Conservation (phyloP, 2,797 vertebrate genomes). For the Tokudaia muenninki region DNA sequence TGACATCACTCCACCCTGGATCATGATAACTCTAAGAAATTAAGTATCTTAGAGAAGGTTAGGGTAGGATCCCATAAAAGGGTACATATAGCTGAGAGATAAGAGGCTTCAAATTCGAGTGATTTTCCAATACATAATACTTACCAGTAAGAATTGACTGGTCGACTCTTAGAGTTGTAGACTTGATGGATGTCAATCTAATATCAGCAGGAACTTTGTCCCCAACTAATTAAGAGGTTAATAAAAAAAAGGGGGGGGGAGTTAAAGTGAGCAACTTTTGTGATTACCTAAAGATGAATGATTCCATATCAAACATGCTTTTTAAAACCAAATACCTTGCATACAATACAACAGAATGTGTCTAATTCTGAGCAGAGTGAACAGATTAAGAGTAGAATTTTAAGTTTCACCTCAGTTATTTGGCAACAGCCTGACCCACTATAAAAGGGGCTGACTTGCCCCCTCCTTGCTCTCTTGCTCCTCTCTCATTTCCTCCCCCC, state of each 20-base stretch:
- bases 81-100: not conserved
- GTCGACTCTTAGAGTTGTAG: slow-evolving; percentile 97
- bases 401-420: no score
- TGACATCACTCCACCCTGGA: slow-evolving; percentile 47
- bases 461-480: no score
- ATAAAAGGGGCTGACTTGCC: no score
- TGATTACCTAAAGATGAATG: not conserved
- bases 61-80: not conserved
- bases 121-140: not conserved
- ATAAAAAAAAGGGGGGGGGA: not conserved
- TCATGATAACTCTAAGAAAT: slow-evolving; percentile 18
- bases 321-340: slow-evolving; percentile 18
- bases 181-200: slow-evolving; percentile 97
- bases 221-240: slow-evolving; percentile 91
- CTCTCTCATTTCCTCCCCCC: no score
- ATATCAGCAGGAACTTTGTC: slow-evolving; percentile 99
- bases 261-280: slow-evolving; percentile 55
- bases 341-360: not conserved
- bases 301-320: slow-evolving; percentile 30
- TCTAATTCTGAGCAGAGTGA: not conserved
- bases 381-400: not conserved
- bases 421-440: no score
- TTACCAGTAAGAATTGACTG: slow-evolving; percentile 99
- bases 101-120: not conserved
- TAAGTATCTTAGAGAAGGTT: not conserved